A percentile compares a stretch with the other conserved stretches of the same genome.
Conservation (phyloP, 2,888 invertebrate genomes). For the Arenicola marina region DNA sequence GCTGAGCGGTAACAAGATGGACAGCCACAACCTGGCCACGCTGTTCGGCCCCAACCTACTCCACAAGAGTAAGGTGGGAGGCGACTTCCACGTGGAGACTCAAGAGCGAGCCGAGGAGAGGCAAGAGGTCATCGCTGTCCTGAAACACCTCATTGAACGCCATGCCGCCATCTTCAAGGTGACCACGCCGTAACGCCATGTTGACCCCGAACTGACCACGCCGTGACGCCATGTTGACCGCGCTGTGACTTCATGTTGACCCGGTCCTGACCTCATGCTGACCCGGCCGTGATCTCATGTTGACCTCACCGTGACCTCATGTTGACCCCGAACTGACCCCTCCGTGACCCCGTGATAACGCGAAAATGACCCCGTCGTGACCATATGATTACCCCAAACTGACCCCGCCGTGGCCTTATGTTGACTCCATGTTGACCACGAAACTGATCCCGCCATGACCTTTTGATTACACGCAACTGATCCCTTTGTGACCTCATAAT, state of each 20-base stretch:
- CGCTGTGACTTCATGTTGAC: not conserved
- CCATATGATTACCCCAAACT: too few relatives aligned
- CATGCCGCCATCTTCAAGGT: slow-evolving; percentile 74
- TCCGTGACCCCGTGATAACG: too few relatives aligned
- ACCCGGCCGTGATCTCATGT: not conserved
- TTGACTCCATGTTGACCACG: too few relatives aligned
- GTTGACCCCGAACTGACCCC: too few relatives aligned
- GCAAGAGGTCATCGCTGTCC: slow-evolving; percentile 85
- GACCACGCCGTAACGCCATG: slow-evolving; percentile 7
- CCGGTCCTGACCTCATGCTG: not conserved
- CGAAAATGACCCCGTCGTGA: too few relatives aligned
- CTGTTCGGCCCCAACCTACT: slow-evolving; percentile 92
- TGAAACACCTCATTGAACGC: slow-evolving; percentile 70
- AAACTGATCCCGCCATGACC: too few relatives aligned
- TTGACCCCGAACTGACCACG: too few relatives aligned
- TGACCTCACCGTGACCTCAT: too few relatives aligned
- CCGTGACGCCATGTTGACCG: not conserved
- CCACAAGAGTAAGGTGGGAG: slow-evolving; percentile 65
- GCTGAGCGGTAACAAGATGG: slow-evolving; percentile 90
- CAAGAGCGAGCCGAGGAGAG: slow-evolving; percentile 70
- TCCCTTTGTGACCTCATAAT: too few relatives aligned
- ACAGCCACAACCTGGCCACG: slow-evolving; percentile 87
- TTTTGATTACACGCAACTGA: too few relatives aligned
- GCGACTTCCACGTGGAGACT: slow-evolving; percentile 60
- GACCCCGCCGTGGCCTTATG: too few relatives aligned